phyloP scores from a whole-genome alignment of 2,113 vertebrate genomes.

The Aptenodytes forsteri region DNA sequence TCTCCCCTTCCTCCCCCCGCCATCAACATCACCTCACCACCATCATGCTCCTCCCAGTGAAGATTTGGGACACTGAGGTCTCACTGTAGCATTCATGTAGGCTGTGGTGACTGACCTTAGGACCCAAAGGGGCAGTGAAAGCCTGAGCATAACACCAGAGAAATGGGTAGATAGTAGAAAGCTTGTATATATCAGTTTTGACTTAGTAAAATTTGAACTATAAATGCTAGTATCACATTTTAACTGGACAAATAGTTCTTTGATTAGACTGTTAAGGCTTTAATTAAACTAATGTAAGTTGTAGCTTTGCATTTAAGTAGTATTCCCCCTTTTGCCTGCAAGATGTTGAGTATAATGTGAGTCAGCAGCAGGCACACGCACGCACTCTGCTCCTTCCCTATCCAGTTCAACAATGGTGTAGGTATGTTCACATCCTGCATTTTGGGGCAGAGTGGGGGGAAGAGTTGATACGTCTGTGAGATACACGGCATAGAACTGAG shows the following conservation, averaged over 20 bases:
- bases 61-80: neutral
- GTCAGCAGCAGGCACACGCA: neutral
- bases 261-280: neutral
- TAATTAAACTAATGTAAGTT: neutral
- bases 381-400: neutral
- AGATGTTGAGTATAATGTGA: neutral
- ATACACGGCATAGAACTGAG: neutral
- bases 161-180: neutral
- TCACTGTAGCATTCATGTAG: fast-evolving
- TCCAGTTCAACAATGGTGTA: neutral
- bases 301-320: neutral
- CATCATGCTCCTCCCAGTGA: neutral
- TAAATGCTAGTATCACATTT: neutral
- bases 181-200: neutral
- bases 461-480: neutral
- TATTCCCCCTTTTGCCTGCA: neutral
- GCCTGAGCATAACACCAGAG: neutral
- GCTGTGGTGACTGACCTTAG: neutral
- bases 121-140: neutral
- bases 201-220: neutral
- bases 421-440: neutral
- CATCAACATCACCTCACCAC: neutral
- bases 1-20: neutral
- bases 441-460: neutral
- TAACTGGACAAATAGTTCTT: neutral